A percentile compares a stretch with the other conserved stretches of the same genome.
These are phyloP conservation scores for Drosophila meridionalis DNA, from an alignment of 2,888 invertebrate species.

Conservation along the genomic window DNA sequence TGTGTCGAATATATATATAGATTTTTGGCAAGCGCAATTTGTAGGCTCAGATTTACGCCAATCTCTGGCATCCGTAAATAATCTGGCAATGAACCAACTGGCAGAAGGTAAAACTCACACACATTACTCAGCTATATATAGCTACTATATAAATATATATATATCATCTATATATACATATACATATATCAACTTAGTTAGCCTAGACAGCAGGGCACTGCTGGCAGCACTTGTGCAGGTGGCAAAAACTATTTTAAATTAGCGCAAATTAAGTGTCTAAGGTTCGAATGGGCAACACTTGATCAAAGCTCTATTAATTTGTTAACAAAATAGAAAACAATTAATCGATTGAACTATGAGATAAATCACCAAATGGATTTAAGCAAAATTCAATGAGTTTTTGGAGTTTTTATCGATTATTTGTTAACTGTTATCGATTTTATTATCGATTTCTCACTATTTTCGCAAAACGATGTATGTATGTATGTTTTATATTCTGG, in stretches of 20 bases:
- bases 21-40: conserved; percentile 49
- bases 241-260: conserved; percentile 8
- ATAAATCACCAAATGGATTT: background rate
- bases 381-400: background rate
- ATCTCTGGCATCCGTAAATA: conserved; percentile 36
- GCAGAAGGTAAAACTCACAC: conserved; percentile 29
- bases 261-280: conserved; percentile 9
- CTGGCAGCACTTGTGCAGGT: conserved; percentile 1
- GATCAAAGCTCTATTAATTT: background rate
- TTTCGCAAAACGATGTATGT: no score
- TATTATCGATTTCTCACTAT: background rate
- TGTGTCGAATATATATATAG: conserved; percentile 37
- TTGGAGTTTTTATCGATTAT: background rate
- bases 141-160: background rate
- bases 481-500: no score
- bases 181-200: conserved; percentile 7
- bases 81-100: conserved; percentile 58
- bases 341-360: background rate
- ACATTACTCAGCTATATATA: conserved; percentile 10
- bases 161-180: background rate
- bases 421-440: no score
- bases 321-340: background rate
- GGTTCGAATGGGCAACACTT: background rate
- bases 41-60: conserved; percentile 30
- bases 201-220: conserved; percentile 13